Evolutionary conservation across 2,113 vertebrate species (phyloP), one percentile per base, ranked within the genome.

Genomic region (Ramphastos sulfuratus): DNA sequence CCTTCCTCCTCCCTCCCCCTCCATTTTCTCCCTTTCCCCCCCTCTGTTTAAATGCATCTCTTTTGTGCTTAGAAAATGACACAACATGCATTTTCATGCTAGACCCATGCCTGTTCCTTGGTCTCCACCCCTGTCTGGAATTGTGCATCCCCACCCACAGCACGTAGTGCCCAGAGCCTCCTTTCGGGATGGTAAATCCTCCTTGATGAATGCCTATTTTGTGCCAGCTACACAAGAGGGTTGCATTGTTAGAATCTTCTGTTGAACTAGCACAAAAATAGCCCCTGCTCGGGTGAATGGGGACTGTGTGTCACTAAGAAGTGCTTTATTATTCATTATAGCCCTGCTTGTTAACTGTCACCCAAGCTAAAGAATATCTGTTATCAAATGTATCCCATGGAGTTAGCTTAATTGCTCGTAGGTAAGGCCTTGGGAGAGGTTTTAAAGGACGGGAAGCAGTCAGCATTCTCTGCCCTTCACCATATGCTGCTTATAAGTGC

Each of bases 171-270:
- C 66, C 48, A 93, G 96, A 96, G 94, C 88, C 90, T 77, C 88
- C 66, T 97, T 97, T 95, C 93, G 95, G 91, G 86, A 90, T 76
- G 95, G 95, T 96, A 46, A 97, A 97, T 96, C 96, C 37, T 59
- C 84, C 70, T 70, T 87, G 89, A 98, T 98, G 97, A 98, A 98
- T 97, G 97, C 95, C 89, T 95, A 97, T 97, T 97, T 97, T 98
- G 97, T 98, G 95, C 64, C 87, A 95, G 70, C 93, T 88, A 90
- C 92, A 97, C 97, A 97, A 98, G 97, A 97, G 97, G 92, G 94
- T 93, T 82, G 95, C 95, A 97, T 97, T 98, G 97, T 97, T 73
- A 31, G 82, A 85, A 77, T 82, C 94, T 96, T 97, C 95, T 96
- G 95, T 95, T 95, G 96, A 96, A 97, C 96, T 97, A 95, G 90